Base-by-base conservation (phyloP, 2,888 invertebrate genomes). In the Drosophila recens region DNA sequence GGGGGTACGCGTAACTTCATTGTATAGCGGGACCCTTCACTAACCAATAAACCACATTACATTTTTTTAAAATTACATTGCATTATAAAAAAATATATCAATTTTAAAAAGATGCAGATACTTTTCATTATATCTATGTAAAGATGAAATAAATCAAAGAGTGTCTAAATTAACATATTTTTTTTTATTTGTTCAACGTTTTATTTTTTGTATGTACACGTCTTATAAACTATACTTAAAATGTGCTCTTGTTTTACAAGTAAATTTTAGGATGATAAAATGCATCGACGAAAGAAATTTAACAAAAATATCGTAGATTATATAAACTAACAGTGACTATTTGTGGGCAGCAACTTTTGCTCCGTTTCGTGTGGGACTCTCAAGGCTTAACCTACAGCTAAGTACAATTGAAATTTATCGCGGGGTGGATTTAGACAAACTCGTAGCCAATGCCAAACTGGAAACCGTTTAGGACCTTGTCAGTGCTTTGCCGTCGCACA, bases 391-490 rank as follows among this genome's bases (percentile, higher is more conserved):
- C 36, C 52, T 69, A 56, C 3, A 56, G 56, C 69, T 72, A 83
- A 72, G 72, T 77, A 76, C 78, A 62, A 13, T 48, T 58, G 40
- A 45, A 46, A 33, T 30, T 27, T 13, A 33, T 36, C 15, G 23
- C 23, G 8, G 0, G 6, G 33, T 38, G 6, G 33, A 42, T 61
- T 93, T 94, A 97, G 79, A 97, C 94, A 93, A 97, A 97, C 87
- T 96, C 95, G 57, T 96, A 94, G 34, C 97, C 97, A 80, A 97
- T 95, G 38, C 97, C 98, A 90, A 97, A 95, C 93, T 97, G 97
- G 83, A 97, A 94, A 46, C 97, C 97, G 72, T 94, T 94, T 57
- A 94, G 93, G 61, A 94, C 82, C 80, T 92, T 93, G 93, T 98
- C 98, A 13, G 94, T 95, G 68, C 93, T 92, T 77, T 94, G 94